Base-by-base conservation (phyloP, 1,140 invertebrate species). In the Colletes latitarsis region DNA sequence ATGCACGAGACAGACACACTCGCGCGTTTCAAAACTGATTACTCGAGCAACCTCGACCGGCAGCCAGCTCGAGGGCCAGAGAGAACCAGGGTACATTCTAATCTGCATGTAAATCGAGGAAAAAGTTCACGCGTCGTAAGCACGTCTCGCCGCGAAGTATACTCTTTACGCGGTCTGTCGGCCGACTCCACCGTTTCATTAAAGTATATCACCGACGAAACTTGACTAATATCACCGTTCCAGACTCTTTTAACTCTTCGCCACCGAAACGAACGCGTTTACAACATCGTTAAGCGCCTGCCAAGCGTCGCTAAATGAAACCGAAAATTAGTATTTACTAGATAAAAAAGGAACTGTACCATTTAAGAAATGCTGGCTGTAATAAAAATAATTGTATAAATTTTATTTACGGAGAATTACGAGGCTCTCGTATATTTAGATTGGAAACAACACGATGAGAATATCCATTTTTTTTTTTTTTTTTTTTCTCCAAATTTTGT, bases 41-140 rank as follows among this genome's bases (percentile, higher is more conserved):
- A 82, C 14, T 43, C 12, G 6, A 58, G 10, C 19, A 52, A 9
- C 19, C 49, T 30, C n/a, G 41, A 43, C 1, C 43, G 43, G 52
- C 60, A 30, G 49, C 3, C 43, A 14, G 4, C 21, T 30, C 19
- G 52, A 30, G 43, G 43, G 41, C 63, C 8, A 30, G 6, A 49
- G 53, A 55, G 39, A 62, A 14, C 58, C 69, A 6, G 49, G 77
- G 15, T 49, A 68, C 46, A 21, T 64, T 70, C 69, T 77, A 84
- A 86, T 86, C 83, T 86, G 49, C 73, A 86, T 85, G 73, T 60
- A 87, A 87, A 87, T 83, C 60, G 60, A 78, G 78, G 72, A 85
- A 86, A 84, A 81, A 46, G 39, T 81, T 68, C 63, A 68, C 68
- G 57, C 71, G 82, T 82, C 62, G 62, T 17, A n/a, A 78, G 43